These are phyloP conservation scores for Aplysina aerophoba DNA, from an alignment of 37 sponge, comb jelly and placozoan species.

Conservation along the genomic window DNA sequence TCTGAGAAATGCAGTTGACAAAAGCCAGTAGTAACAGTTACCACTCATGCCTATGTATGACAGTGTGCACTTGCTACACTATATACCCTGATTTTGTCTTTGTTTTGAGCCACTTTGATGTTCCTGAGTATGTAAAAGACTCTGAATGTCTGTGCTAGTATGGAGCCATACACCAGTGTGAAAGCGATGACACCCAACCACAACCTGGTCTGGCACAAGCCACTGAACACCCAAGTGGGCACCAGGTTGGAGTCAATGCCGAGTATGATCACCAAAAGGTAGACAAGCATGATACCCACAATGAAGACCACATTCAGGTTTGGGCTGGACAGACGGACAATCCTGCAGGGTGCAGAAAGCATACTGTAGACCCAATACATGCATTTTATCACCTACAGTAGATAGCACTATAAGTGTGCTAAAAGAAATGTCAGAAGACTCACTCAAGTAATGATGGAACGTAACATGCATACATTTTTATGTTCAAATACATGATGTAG, in stretches of 20 bases:
- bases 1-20: no score
- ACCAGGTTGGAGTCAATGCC: slow-evolving; percentile 58
- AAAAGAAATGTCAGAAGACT: background rate
- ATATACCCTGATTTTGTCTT: no score
- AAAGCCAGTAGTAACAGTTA: no score
- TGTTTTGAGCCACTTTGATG: background rate
- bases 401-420: background rate
- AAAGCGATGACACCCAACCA: slow-evolving; percentile 67
- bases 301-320: slow-evolving; percentile 67
- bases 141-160: slow-evolving; percentile 67
- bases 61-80: no score
- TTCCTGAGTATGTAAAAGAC: slow-evolving; percentile 62
- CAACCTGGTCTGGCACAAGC: slow-evolving; percentile 21
- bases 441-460: no score
- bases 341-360: slow-evolving; percentile 30
- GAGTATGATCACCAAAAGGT: slow-evolving; percentile 62
- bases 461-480: no score
- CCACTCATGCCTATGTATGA: no score
- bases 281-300: slow-evolving; percentile 55
- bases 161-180: slow-evolving; percentile 67
- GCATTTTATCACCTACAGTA: no score
- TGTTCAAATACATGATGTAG: no score
- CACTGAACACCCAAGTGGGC: background rate
- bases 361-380: no score
- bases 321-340: slow-evolving; percentile 72